A percentile compares a stretch with the other conserved stretches of the same genome.
Conservation (phyloP, 2,888 invertebrate genomes). For the Melitaea athalia region DNA sequence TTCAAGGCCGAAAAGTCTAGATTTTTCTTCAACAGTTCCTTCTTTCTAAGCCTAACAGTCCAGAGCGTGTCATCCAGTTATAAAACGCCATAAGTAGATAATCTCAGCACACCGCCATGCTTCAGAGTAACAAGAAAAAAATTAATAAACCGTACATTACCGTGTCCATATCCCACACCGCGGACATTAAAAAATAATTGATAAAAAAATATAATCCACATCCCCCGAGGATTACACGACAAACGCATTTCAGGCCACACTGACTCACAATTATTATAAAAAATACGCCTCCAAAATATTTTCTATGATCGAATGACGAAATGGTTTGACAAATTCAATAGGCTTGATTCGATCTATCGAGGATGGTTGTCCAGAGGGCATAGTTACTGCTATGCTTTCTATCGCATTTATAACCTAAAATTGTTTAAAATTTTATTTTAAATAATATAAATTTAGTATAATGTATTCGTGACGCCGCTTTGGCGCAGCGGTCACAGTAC, state of each 20-base stretch:
- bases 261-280: constrained; percentile 62
- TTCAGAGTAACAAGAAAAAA: constrained; percentile 35
- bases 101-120: neutral
- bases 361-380: constrained; percentile 6
- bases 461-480: too few relatives aligned
- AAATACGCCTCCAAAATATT: constrained; percentile 49
- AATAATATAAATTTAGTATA: too few relatives aligned
- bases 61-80: neutral
- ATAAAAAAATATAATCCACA: constrained; percentile 69
- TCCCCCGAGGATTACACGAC: constrained; percentile 80
- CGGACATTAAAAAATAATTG: constrained; percentile 68
- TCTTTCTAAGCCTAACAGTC: neutral
- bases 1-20: too few relatives aligned
- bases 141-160: constrained; percentile 40
- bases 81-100: neutral
- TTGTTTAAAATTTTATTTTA: too few relatives aligned
- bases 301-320: constrained; percentile 40
- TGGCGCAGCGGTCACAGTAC: too few relatives aligned
- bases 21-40: too few relatives aligned
- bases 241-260: constrained; percentile 81
- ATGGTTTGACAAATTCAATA: constrained; percentile 53
- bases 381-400: neutral
- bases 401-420: too few relatives aligned
- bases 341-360: constrained; percentile 59
- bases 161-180: constrained; percentile 67